phyloP scores from a whole-genome alignment of 2,113 vertebrate genomes.

The Pachyramphus minor region DNA sequence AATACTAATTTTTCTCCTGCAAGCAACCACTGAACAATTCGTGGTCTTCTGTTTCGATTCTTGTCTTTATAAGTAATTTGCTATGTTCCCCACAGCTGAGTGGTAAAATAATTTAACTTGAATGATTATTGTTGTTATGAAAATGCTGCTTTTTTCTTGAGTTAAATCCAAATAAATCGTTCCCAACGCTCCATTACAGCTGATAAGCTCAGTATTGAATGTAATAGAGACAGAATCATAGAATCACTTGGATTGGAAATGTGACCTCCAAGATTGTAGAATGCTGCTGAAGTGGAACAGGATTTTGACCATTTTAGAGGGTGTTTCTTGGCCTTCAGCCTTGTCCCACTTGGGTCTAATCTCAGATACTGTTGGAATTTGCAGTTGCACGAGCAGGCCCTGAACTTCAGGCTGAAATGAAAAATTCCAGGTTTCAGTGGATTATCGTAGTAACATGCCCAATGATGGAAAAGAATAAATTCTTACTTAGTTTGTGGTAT shows the following conservation, averaged over 20 bases:
- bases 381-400: background rate
- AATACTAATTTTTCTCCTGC: background rate
- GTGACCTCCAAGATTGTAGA: background rate
- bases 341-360: background rate
- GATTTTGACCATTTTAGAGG: background rate
- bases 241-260: background rate
- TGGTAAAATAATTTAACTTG: background rate
- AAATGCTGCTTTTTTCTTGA: background rate
- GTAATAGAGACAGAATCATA: background rate
- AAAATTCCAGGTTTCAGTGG: background rate
- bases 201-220: background rate
- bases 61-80: background rate
- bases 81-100: background rate
- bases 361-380: background rate
- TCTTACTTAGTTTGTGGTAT: background rate
- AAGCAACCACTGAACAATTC: background rate
- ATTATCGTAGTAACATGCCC: background rate
- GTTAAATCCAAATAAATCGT: background rate
- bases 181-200: background rate
- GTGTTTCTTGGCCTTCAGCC: background rate
- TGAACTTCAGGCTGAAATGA: background rate
- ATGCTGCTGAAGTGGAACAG: background rate
- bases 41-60: background rate
- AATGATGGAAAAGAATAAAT: accelerated
- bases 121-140: background rate